Evolutionary conservation across 2,113 vertebrate genomes (phyloP).

Genomic region (Ahaetulla prasina): DNA sequence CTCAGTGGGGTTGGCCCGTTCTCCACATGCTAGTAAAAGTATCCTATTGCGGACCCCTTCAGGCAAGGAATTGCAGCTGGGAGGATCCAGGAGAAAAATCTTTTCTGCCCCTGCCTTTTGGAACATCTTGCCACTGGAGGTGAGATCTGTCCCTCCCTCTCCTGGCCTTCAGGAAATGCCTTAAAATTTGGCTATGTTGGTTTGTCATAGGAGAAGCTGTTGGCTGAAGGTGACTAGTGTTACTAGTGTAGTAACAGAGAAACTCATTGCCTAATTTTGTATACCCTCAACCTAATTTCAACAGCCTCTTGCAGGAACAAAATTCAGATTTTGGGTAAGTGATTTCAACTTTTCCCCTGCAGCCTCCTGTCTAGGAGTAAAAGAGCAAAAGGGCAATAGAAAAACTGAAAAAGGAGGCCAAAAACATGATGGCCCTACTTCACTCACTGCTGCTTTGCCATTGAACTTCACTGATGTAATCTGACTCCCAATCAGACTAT

Average conservation of each 20-base stretch:
- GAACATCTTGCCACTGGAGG: neutral
- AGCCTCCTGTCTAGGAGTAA: neutral
- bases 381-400: neutral
- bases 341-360: neutral
- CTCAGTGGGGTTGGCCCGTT: neutral
- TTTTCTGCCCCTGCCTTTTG: neutral
- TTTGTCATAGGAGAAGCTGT: neutral
- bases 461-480: neutral
- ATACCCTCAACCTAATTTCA: neutral
- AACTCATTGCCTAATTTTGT: neutral
- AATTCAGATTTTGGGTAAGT: neutral
- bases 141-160: neutral
- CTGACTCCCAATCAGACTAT: neutral
- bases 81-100: neutral
- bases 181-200: neutral
- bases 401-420: neutral
- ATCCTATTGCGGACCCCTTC: neutral
- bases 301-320: neutral
- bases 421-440: neutral
- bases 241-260: neutral
- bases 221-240: neutral
- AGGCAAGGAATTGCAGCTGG: neutral
- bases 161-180: neutral
- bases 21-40: neutral
- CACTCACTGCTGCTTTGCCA: neutral